Conservation (phyloP, 2,113 vertebrate genomes). For the Muntiacus reevesi region DNA sequence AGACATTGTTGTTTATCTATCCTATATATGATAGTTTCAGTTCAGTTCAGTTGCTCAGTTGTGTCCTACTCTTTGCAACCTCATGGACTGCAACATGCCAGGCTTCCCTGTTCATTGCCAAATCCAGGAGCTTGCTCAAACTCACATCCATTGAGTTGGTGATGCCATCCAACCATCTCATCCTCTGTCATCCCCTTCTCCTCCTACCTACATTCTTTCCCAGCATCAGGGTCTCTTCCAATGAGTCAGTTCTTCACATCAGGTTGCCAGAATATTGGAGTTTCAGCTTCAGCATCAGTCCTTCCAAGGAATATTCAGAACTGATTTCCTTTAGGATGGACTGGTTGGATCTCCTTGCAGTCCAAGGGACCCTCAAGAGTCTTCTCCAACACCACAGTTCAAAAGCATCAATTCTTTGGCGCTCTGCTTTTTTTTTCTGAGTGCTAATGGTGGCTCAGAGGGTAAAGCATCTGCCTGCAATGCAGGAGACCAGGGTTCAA, state of each 20-base stretch:
- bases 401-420: rapidly evolving
- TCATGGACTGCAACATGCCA: not conserved
- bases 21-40: not conserved
- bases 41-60: not conserved
- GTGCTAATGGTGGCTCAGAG: not conserved
- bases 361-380: not conserved
- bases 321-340: not conserved
- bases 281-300: not conserved
- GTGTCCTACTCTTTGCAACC: not conserved
- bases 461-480: not conserved
- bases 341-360: not conserved
- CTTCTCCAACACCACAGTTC: not conserved
- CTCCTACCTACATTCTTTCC: not conserved
- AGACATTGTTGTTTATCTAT: not conserved
- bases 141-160: not conserved
- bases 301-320: not conserved
- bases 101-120: not conserved
- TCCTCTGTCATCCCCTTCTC: not conserved
- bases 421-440: rapidly evolving
- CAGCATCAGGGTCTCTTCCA: not conserved
- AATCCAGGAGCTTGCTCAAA: not conserved
- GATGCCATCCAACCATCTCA: not conserved
- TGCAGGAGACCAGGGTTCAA: not conserved
- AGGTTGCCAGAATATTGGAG: not conserved
- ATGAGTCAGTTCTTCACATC: rapidly evolving